These are phyloP conservation scores for Sphaerophoria rueppellii DNA, from an alignment of 2,888 invertebrate species.

Conservation along the genomic window DNA sequence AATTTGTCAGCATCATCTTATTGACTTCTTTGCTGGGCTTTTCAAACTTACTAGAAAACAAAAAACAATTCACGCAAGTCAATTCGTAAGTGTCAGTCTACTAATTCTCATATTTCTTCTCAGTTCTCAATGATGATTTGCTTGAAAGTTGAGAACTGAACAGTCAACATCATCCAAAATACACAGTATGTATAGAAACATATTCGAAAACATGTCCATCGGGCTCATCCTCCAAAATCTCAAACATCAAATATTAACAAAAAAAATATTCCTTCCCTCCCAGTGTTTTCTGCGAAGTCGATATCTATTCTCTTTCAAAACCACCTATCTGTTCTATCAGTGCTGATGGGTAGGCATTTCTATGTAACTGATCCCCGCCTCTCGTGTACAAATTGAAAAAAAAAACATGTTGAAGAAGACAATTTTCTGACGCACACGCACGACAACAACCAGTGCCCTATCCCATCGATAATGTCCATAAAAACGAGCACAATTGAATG, in stretches of 20 bases:
- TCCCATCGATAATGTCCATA: background rate
- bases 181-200: no score
- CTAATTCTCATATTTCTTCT: no score
- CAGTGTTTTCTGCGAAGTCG: background rate
- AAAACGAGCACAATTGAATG: background rate
- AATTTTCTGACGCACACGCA: background rate
- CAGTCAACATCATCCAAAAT: no score
- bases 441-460: constrained; percentile 5
- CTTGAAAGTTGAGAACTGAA: no score
- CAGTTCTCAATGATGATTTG: no score
- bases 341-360: background rate
- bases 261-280: background rate
- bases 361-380: background rate
- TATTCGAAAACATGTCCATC: no score
- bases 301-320: background rate
- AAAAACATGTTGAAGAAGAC: constrained; percentile 54
- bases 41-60: no score
- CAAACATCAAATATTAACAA: background rate
- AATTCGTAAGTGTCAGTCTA: no score
- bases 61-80: no score
- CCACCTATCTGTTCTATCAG: background rate
- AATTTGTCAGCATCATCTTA: no score
- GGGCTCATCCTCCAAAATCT: no score
- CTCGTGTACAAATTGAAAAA: constrained; percentile 26
- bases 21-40: no score